Conservation (phyloP, 2,113 vertebrate species). For the Cyrtonyx montezumae region DNA sequence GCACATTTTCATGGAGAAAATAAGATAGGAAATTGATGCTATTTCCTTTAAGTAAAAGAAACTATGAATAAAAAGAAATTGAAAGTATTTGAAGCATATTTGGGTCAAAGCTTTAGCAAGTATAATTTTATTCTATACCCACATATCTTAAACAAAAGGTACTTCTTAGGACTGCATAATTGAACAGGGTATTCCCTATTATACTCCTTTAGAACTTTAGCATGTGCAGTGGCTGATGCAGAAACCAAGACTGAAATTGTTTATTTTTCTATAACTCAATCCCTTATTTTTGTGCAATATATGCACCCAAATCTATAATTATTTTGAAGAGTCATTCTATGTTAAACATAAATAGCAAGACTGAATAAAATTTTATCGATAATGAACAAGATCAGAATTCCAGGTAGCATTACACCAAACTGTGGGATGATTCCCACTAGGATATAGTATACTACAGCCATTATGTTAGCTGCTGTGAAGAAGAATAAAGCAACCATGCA, state of each 20-base stretch:
- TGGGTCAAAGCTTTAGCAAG: constrained; percentile 34
- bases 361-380: not conserved
- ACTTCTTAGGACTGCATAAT: not conserved
- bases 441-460: not conserved
- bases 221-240: not conserved
- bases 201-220: not conserved
- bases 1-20: not conserved
- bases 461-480: not conserved
- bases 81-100: not conserved
- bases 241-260: not conserved
- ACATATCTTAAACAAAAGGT: not conserved
- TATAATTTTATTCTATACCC: not conserved
- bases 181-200: not conserved
- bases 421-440: not conserved
- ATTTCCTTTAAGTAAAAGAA: constrained; percentile 9
- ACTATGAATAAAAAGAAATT: not conserved
- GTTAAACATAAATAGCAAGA: not conserved
- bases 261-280: not conserved
- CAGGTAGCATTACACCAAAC: not conserved
- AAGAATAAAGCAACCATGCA: not conserved
- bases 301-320: not conserved
- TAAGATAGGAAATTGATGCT: not conserved
- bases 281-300: not conserved
- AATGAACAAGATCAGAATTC: not conserved
- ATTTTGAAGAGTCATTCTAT: not conserved